Evolutionary conservation across 2,113 vertebrate species (phyloP).

Genomic region (Protomyctophum bolini): DNA sequence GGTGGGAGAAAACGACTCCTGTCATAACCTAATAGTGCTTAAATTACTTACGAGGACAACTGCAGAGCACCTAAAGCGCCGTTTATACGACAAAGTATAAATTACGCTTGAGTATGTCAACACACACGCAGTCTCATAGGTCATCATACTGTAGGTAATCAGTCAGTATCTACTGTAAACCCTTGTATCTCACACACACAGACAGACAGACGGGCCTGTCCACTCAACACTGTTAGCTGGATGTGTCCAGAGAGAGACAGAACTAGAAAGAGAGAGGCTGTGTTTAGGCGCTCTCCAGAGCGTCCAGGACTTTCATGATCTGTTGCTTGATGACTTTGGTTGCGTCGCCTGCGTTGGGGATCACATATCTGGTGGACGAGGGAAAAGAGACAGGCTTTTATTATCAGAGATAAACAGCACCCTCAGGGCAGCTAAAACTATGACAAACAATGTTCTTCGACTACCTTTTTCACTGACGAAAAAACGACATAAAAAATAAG

Average conservation of each 20-base stretch:
- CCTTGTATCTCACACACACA: slow-evolving; percentile 34
- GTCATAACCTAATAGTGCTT: slow-evolving; percentile 13
- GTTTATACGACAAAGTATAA: no score
- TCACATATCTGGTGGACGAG: slow-evolving; percentile 86
- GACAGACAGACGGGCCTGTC: slow-evolving; percentile 44
- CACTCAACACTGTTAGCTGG: slow-evolving; percentile 48
- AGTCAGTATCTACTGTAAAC: slow-evolving; percentile 35
- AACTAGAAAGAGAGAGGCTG: slow-evolving; percentile 14
- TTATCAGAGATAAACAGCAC: not conserved
- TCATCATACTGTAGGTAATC: slow-evolving; percentile 15
- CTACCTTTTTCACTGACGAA: no score
- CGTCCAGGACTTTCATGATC: slow-evolving; percentile 99
- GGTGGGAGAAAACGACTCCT: slow-evolving; percentile 23
- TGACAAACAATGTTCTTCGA: not conserved
- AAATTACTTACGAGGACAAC: slow-evolving; percentile 39
- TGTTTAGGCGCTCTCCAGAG: slow-evolving; percentile 91
- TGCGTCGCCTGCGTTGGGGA: slow-evolving; percentile 96
- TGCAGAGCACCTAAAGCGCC: slow-evolving; percentile 47
- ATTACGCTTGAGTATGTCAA: slow-evolving; percentile 24
- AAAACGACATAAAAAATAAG: no score
- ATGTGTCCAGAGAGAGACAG: slow-evolving; percentile 39
- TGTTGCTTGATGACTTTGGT: slow-evolving; percentile 99
- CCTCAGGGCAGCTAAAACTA: not conserved
- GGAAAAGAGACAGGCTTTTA: not conserved
- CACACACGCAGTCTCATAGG: slow-evolving; percentile 50